Conservation (phyloP, 1,140 invertebrate species). For the Pogonus chalceus region DNA sequence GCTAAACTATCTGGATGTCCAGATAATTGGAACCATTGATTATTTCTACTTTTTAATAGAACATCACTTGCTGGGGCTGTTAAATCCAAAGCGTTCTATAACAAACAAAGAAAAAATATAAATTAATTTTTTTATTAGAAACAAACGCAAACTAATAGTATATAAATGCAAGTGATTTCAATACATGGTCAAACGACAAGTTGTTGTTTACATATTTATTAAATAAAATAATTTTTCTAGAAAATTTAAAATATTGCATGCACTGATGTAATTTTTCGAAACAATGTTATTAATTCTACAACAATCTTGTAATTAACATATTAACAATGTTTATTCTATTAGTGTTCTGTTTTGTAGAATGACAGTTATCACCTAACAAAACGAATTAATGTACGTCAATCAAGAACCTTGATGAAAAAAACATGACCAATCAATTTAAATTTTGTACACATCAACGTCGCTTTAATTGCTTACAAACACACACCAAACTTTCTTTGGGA, state of each 20-base stretch:
- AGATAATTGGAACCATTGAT: slow-evolving; percentile 83
- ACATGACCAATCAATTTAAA: too few relatives aligned
- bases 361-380: too few relatives aligned
- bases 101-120: slow-evolving; percentile 19
- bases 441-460: too few relatives aligned
- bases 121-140: slow-evolving; percentile 3
- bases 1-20: slow-evolving; percentile 89
- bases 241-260: too few relatives aligned
- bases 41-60: slow-evolving; percentile 59
- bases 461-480: too few relatives aligned
- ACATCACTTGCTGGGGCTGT: slow-evolving; percentile 85
- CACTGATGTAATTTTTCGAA: too few relatives aligned
- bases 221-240: background rate
- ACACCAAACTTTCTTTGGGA: too few relatives aligned
- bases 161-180: background rate
- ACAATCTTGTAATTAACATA: background rate
- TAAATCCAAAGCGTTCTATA: slow-evolving; percentile 87
- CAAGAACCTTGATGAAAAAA: too few relatives aligned
- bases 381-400: too few relatives aligned
- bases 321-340: background rate
- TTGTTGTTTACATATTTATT: background rate
- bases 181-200: background rate
- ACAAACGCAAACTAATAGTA: slow-evolving; percentile 1
- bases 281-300: too few relatives aligned
- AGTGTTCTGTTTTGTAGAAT: background rate